Evolutionary conservation across 2,797 vertebrate species (phyloP), one percentile per base, ranked within the genome.

Genomic region (Danionella dracula): DNA sequence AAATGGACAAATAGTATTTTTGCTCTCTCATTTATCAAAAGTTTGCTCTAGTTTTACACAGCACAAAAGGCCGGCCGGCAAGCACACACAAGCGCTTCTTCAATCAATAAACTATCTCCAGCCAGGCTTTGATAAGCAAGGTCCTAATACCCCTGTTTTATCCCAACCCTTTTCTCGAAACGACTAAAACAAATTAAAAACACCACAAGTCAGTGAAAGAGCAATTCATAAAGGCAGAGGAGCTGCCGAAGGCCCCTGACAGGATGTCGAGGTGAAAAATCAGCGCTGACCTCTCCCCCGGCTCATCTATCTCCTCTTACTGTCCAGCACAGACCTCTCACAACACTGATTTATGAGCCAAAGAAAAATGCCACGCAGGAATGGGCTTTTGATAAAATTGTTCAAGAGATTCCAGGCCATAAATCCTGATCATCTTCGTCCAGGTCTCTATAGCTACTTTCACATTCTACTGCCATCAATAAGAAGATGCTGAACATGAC

Each of bases 341-440:
- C 88, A 69, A 77, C 86, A 75, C 87, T 98, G 96, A 99, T 98
- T 98, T 99, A 98, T 97, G 92, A 89, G 88, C 90, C 91, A 93
- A 96, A 94, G 68, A 71, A 90, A 90, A 98, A 96, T 93, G 92
- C 92, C 90, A 97, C 90, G 90, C 90, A 89, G 93, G 96, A 98
- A 98, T 97, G 92, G 94, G 94, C 94, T 96, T 99, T 98, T 99
- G 96, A 99, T 98, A 98, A 98, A 99, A 99, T 98, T 98, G 95
- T 98, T 96, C 92, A 90, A 94, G 92, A 94, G 96, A 96, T 97
- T 93, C 91, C 87, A 87, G 85, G 94, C 92, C 90, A 98, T 99
- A 98, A 98, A 99, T 99, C 92, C 92, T 93, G 90, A 94, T 97
- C 95, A 93, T 76, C 94, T 94, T 92, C 92, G 93, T 91, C 90